These are phyloP conservation scores for Alectoris magna DNA, from an alignment of 2,797 vertebrate genomes.

Conservation along the genomic window DNA sequence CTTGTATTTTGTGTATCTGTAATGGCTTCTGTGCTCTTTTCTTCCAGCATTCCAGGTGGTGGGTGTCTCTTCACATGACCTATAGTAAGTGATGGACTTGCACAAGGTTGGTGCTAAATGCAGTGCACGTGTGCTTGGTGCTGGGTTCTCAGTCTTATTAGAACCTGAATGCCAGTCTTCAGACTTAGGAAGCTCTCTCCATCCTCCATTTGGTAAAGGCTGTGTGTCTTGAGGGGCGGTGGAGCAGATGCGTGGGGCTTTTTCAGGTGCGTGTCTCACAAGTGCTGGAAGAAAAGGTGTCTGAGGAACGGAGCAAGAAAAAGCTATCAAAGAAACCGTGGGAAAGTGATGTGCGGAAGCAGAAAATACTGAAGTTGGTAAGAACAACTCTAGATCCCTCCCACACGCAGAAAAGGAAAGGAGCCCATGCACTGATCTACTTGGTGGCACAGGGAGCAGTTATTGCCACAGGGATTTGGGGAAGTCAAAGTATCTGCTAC, in stretches of 20 bases:
- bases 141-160: accelerated
- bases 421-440: accelerated
- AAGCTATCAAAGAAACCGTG: neutral
- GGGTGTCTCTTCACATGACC: neutral
- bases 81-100: neutral
- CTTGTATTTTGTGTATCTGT: accelerated
- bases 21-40: neutral
- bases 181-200: accelerated
- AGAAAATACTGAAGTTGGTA: neutral
- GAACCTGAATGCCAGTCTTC: neutral
- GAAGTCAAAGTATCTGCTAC: neutral
- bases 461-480: neutral
- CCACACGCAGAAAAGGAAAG: accelerated
- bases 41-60: neutral
- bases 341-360: neutral
- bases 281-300: slow-evolving; percentile 12
- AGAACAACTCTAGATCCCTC: neutral
- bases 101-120: accelerated
- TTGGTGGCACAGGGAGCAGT: neutral
- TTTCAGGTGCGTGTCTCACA: neutral
- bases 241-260: neutral
- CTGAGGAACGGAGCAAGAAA: slow-evolving; percentile 46
- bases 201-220: accelerated
- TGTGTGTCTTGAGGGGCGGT: accelerated
- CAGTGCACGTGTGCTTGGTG: accelerated